A percentile compares a stretch with the other conserved stretches of the same genome.
Evolutionary conservation across 1,140 invertebrate genomes (phyloP).

Genomic region (Drosophila melanica): DNA sequence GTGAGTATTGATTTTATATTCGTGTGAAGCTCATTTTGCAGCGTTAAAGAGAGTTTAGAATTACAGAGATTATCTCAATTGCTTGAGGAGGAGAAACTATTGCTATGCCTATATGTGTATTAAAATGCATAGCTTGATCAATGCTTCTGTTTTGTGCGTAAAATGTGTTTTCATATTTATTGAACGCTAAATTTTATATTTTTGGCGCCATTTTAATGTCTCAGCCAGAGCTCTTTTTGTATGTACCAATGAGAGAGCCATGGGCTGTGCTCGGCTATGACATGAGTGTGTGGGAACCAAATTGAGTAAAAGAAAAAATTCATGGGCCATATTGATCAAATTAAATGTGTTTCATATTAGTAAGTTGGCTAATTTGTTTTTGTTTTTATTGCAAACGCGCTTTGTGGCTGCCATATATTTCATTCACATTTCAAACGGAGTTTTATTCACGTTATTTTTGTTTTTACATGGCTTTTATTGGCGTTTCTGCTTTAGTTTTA

Average conservation of each 20-base stretch:
- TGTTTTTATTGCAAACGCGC: conserved; percentile 38
- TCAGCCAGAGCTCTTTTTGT: conserved; percentile 39
- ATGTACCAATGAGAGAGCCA: conserved; percentile 49
- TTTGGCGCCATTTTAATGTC: conserved; percentile 70
- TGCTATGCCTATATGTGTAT: no score
- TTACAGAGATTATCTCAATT: background rate
- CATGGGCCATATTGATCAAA: conserved; percentile 16
- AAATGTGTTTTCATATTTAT: conserved; percentile 11
- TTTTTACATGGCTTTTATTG: conserved; percentile 64
- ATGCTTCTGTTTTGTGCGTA: background rate
- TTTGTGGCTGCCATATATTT: conserved; percentile 31
- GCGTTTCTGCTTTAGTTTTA: conserved; percentile 49
- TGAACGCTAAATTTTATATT: background rate
- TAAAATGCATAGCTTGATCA: background rate
- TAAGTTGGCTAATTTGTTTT: conserved; percentile 46
- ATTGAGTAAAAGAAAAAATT: conserved; percentile 22
- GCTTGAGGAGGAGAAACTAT: no score
- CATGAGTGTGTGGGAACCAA: conserved; percentile 24
- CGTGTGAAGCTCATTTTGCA: background rate
- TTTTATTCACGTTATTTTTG: conserved; percentile 68
- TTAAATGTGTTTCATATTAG: conserved; percentile 9
- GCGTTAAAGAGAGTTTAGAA: background rate
- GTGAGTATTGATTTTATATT: background rate
- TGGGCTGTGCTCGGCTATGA: conserved; percentile 19
- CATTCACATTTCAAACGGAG: conserved; percentile 30